Base-by-base conservation (phyloP, 2,113 vertebrate species). In the Petaurus breviceps region DNA sequence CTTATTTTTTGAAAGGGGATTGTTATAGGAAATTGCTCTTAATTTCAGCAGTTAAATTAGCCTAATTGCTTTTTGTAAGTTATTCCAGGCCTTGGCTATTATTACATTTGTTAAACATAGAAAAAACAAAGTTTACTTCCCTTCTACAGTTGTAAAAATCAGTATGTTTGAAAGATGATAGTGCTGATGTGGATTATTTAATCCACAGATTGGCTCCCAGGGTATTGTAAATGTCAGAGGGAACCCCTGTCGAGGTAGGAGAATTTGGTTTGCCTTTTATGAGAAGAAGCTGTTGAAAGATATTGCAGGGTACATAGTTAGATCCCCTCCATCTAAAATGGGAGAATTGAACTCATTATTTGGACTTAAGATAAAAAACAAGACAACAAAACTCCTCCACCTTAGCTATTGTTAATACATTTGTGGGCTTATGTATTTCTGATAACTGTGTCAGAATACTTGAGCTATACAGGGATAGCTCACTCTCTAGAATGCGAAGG, bases 401-500 rank as follows among this genome's bases (percentile, higher is more conserved):
- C 28, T 92, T 57, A 94, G 51, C 94, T 95, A 61, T 47, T 43
- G 12, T n/a, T 94, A 55, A 95, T 91, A 49, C 91, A 54, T 95
- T 84, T 94, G 52, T 84, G 93, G 93, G 16, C 89, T 51, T 89
- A 26, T 52, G 26, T 57, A 91, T 89, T 91, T 92, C 54, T 54
- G 47, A 23, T 92, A 19, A 91, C 95, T 91, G 55, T 91, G 46
- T 93, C 90, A 93, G 50, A 51, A 2, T 93, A 61, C 91, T 94
- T 96, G 26, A 93, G 37, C 1, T 53, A 31, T 96, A 43, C 96
- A 43, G 94, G 55, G 93, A 95, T 94, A 95, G 54, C 26, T 94
- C 46, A 25, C 2, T 89, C 24, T 90, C 89, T 51, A 37, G 54
- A 92, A 95, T 31, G 23, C 93, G 91, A 92, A 50, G 92, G 26